Base-by-base conservation (phyloP, 2,888 invertebrate species). In the Lucinisca nassula region DNA sequence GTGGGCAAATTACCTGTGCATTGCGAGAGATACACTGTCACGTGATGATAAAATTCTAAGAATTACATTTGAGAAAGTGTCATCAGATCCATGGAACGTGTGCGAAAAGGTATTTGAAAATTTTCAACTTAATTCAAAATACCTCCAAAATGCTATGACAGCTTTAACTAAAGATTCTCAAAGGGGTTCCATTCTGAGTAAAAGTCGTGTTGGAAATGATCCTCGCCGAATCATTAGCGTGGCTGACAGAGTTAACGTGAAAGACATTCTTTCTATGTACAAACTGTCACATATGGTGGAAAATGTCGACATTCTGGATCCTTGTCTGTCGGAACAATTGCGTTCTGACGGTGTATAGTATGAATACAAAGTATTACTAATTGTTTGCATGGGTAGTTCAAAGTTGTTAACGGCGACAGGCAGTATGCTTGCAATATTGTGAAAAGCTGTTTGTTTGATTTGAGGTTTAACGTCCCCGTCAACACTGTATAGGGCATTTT, bases 101-200 rank as follows among this genome's bases (percentile, higher is more conserved):
- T 77, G 83, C n/a, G 74, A 51, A n/a, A 27, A 76, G 8, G 74
- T 90, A 24, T 87, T 92, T 75, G 37, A 81, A 24, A 67, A 70
- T 14, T 76, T 89, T 35, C 37, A 79, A 40, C 89, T 90, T 37
- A 75, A 89, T 17, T 51, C 76, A 24, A 79, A 81, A 49, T 73
- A 88, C 67, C 77, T 90, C 0, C 55, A 55, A 0, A 8, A 37
- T 4, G 90, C 89, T 35, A 51, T 89, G 24, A 78, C 51, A 14
- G 89, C 88, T 6, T 88, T 92, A 55, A 58, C 72, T 24, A 21
- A 67, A 12, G 90, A 90, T 67, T 85, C 90, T 3, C 90, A 90
- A 45, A 67, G 67, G n/a, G 85, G 85, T 0, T 85, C 79, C 35
- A 58, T 79, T 0, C 72, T 87, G 0, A 61, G 67, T 12, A 58